Base-by-base conservation (phyloP, 2,113 vertebrate genomes). In the Bambusicola thoracicus region DNA sequence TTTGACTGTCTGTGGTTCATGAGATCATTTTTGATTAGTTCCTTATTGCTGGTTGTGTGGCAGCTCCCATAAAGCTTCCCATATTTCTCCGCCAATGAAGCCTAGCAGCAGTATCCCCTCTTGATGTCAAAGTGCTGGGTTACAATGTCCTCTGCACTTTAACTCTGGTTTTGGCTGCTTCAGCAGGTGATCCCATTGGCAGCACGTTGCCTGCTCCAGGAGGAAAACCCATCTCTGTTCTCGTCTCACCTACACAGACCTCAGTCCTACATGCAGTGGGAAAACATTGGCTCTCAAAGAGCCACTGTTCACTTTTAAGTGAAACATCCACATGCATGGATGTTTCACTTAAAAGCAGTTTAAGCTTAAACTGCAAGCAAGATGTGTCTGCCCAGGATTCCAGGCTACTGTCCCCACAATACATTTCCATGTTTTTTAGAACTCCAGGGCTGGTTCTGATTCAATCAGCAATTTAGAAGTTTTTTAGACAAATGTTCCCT, bases 401-500 rank as follows among this genome's bases (percentile, higher is more conserved):
- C 67, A 81, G 61, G 30, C 12, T 84, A 32, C 56, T 74, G 8
- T 41, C 10, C 24, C 24, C 5, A 6, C 27, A 41, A 79, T 2
- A 81, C 4, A 68, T 16, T 5, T 85, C 17, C 40, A 63, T 9
- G 75, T 46, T 75, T 56, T 49, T 72, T 44, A 85, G 29, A 87
- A 55, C 41, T 14, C 36, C 24, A 67, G 24, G 2, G 22, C 30
- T 51, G 49, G 13, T 65, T 81, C 34, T 0, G 0, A 68, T 38
- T 85, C 46, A 79, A 36, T 75, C 81, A 46, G 46, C 41, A 43
- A n/a, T 91, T 72, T 41, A 1, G 0, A 84, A 75, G 38, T 25
- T 87, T 85, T 92, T 70, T 17, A 81, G 66, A 43, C 61, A 81
- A 86, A 91, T 3, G 32, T 62, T 81, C 69, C 32, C 81, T 59